Evolutionary conservation across 2,797 vertebrate species (phyloP).

Genomic region (Tokudaia muenninki): DNA sequence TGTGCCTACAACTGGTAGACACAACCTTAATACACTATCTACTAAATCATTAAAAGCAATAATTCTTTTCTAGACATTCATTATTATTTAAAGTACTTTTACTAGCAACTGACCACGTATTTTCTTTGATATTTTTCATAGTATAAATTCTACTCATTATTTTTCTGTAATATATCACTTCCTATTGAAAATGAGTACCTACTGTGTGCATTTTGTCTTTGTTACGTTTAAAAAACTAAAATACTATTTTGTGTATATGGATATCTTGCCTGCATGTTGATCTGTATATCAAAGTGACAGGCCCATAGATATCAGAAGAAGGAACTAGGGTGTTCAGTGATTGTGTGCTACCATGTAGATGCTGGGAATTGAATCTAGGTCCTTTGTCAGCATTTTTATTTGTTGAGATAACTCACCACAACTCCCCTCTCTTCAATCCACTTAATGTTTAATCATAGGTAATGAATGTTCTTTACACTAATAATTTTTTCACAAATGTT

Average conservation of each 20-base stretch:
- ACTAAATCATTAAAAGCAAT: not conserved
- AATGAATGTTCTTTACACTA: not conserved
- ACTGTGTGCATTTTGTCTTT: not conserved
- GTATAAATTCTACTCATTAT: not conserved
- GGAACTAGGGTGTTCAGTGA: not conserved
- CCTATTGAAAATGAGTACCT: constrained; percentile 4
- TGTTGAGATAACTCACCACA: no score
- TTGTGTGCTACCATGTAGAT: not conserved
- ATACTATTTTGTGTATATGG: not conserved
- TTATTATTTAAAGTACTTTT: constrained; percentile 52
- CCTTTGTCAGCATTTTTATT: not conserved
- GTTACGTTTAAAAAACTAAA: not conserved
- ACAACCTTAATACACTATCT: not conserved
- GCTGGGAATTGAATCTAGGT: not conserved
- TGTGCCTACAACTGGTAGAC: not conserved
- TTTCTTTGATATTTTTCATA: not conserved
- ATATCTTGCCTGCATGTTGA: not conserved
- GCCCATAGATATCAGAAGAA: not conserved
- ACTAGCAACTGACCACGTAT: not conserved
- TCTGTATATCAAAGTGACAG: not conserved
- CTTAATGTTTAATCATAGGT: not conserved
- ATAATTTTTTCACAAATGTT: constrained; percentile 31
- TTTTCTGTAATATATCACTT: not conserved
- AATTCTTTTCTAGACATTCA: not conserved
- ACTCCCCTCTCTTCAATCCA: no score